phyloP scores from a whole-genome alignment of 2,797 vertebrate genomes.

The Triplophysa bombifrons region DNA sequence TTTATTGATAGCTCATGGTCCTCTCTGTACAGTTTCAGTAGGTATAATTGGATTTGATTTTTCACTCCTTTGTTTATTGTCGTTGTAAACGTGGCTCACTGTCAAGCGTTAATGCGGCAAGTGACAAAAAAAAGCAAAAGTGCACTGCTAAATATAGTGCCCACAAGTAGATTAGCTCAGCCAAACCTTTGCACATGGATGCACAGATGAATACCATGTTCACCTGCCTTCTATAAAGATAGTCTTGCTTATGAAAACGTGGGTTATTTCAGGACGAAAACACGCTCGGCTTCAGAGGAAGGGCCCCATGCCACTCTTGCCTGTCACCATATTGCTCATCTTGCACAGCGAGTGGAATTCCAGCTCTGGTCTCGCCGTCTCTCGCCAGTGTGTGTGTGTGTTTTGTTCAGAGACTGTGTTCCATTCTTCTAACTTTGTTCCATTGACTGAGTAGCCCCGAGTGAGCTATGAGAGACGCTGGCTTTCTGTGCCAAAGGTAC shows the following conservation, averaged over 20 bases:
- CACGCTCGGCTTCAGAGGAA: constrained; percentile 54
- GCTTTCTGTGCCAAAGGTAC: constrained; percentile 64
- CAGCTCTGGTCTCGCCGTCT: constrained; percentile 52
- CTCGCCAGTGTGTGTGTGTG: constrained; percentile 53
- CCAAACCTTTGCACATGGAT: constrained; percentile 48
- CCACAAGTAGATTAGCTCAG: constrained; percentile 40
- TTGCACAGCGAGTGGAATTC: constrained; percentile 60
- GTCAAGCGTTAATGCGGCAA: constrained; percentile 4
- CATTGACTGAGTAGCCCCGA: constrained; percentile 63
- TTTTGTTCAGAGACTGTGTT: constrained; percentile 64
- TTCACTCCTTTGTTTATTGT: constrained; percentile 2
- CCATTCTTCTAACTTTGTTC: constrained; percentile 66
- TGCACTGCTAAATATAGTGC: constrained; percentile 18
- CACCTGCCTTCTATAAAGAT: constrained; percentile 41
- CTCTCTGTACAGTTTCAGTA: not conserved
- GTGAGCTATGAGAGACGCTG: constrained; percentile 63
- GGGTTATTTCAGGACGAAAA: constrained; percentile 59
- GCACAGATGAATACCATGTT: constrained; percentile 45
- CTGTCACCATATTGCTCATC: constrained; percentile 62
- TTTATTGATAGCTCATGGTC: constrained; percentile 37
- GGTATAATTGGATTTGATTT: constrained; percentile 35
- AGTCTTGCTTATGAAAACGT: constrained; percentile 56
- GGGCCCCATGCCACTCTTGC: constrained; percentile 55
- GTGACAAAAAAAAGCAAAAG: constrained; percentile 3
- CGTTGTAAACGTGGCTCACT: constrained; percentile 2